A percentile compares a stretch with the other conserved stretches of the same genome.
Evolutionary conservation across 2,113 vertebrate species (phyloP).

Genomic region (Hydrolagus affinis): DNA sequence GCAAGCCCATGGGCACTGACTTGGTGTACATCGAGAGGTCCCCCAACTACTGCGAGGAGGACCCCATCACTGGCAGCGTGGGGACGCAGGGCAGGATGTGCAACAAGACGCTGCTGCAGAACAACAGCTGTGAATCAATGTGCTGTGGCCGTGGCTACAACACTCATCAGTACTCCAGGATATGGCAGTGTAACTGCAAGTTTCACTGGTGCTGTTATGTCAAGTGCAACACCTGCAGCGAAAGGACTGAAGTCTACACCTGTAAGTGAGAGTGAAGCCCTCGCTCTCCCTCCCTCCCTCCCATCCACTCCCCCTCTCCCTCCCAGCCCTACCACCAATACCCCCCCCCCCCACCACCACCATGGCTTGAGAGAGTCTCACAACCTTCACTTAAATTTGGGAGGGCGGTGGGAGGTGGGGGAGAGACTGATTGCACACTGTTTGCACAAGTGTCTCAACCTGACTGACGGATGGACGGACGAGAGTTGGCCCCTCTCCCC

Average conservation of each 20-base stretch:
- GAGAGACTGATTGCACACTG: constrained; percentile 33
- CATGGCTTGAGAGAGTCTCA: background rate
- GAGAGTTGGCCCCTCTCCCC: constrained; percentile 25
- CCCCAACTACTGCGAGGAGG: constrained; percentile 93
- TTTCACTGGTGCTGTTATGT: constrained; percentile 99
- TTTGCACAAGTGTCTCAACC: constrained; percentile 46
- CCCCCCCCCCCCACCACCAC: too few species aligned
- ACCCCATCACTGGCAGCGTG: constrained; percentile 75
- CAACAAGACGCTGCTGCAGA: constrained; percentile 89
- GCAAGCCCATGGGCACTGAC: constrained; percentile 92
- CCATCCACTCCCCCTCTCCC: too few species aligned
- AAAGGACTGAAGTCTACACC: constrained; percentile 91
- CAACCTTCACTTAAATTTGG: background rate
- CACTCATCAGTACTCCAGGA: constrained; percentile 90
- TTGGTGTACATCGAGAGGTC: constrained; percentile 95
- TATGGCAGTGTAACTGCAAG: constrained; percentile 98
- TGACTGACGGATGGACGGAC: constrained; percentile 6
- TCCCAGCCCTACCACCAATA: too few species aligned
- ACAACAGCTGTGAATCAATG: constrained; percentile 88
- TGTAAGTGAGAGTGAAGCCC: constrained; percentile 66
- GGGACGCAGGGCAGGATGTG: constrained; percentile 88
- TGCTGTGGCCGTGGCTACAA: constrained; percentile 96
- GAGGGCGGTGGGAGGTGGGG: background rate
- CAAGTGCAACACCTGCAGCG: constrained; percentile 95
- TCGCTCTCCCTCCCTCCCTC: too few species aligned